Base-by-base conservation (phyloP, 2,888 invertebrate genomes). In the Heliconius ethilla region DNA sequence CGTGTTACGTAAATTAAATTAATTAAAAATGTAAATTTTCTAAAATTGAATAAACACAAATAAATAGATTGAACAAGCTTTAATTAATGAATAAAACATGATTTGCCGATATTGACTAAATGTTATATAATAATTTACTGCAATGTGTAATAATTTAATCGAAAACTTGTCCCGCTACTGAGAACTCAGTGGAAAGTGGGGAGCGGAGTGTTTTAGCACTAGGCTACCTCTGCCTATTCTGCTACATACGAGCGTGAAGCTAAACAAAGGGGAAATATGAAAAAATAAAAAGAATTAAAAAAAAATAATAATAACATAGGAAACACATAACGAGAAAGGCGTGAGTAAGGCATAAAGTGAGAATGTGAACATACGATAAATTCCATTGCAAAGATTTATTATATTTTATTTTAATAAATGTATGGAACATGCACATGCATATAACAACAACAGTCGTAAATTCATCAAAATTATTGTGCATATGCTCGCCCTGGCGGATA, bases 401-500 rank as follows among this genome's bases (percentile, higher is more conserved):
- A 45, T 7, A 25, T 69, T 45, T 40, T 29, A 7, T 63, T 69
- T 69, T 5, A 25, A 37, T n/a, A n/a, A 13, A 67, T 9, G 6
- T 13, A 45, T 45, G 15, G 45, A 51, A n/a, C 67, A 15, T 69
- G n/a, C n/a, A n/a, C n/a, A n/a, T 5, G 33, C 33, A 22, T 37
- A 22, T 10, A 33, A n/a, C 51, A 15, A 22, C 66, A 66, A 67
- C 69, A 69, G 40, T 45, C 69, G 25, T 69, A 69, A 69, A 69
- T 69, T 40, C 69, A 45, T 69, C 69, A 69, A 69, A 69, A 69
- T 69, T 40, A 69, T 45, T 69, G 69, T 69, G 25, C 69, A 69
- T 27, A 69, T 69, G 69, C 69, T 69, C 40, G 25, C 40, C 40
- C 69, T 25, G 9, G 25, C 69, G 69, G 40, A 45, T 69, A 69